phyloP scores from a whole-genome alignment of 2,113 vertebrate genomes.

The Cyprinodon variegatus region DNA sequence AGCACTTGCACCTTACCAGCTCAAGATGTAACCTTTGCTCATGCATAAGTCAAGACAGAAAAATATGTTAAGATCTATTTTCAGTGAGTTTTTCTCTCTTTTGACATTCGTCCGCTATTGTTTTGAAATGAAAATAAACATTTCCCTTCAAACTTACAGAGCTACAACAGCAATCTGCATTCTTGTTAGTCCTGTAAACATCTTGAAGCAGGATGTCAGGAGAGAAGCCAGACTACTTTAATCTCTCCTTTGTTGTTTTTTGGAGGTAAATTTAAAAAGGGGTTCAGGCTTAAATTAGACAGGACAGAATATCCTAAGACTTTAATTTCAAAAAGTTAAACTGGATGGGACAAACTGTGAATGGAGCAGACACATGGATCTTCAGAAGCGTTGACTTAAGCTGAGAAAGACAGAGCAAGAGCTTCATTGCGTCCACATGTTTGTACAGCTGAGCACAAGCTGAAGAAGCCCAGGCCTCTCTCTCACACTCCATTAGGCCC shows the following conservation, averaged over 20 bases:
- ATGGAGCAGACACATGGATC: constrained; percentile 60
- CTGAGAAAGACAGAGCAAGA: constrained; percentile 74
- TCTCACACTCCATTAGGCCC: constrained; percentile 96
- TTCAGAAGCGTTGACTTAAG: constrained; percentile 34
- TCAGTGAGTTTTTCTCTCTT: background rate
- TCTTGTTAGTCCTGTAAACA: constrained; percentile 27
- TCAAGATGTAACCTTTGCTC: background rate
- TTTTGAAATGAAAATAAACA: constrained; percentile 13
- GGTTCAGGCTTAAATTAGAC: background rate
- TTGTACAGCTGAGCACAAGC: constrained; percentile 99
- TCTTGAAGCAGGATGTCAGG: constrained; percentile 1
- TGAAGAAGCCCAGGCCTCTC: constrained; percentile 92
- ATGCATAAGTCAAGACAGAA: background rate
- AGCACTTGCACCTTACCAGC: background rate
- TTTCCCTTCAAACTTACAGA: constrained; percentile 7
- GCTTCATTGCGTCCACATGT: constrained; percentile 82
- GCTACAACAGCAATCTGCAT: background rate
- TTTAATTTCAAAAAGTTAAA: constrained; percentile 54
- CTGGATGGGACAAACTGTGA: constrained; percentile 57
- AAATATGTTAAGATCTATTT: background rate
- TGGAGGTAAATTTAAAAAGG: background rate
- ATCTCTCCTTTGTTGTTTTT: background rate
- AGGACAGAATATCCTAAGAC: background rate
- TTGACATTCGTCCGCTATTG: background rate
- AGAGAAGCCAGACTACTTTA: constrained; percentile 19